Conservation (phyloP, 2,113 vertebrate genomes). For the Mesocricetus auratus region DNA sequence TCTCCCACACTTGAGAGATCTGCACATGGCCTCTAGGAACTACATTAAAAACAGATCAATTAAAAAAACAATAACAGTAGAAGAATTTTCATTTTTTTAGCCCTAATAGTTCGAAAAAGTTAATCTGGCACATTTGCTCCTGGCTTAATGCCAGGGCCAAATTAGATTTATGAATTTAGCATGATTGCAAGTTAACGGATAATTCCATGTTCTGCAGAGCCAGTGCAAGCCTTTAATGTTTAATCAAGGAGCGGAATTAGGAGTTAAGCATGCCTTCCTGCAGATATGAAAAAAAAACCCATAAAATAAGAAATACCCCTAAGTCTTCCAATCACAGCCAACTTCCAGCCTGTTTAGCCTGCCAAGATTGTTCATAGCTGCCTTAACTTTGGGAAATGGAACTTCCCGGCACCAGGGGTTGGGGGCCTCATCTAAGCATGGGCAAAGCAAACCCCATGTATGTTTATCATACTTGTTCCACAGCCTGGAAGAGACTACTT, state of each 20-base stretch:
- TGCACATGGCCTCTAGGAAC: conserved; percentile 32
- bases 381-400: neutral
- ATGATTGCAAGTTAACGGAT: conserved; percentile 81
- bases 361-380: conserved; percentile 36
- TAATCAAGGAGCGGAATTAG: conserved; percentile 84
- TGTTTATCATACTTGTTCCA: neutral
- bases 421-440: neutral
- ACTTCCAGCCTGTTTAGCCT: conserved; percentile 27
- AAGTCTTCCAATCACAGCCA: conserved; percentile 43
- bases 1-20: neutral
- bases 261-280: conserved; percentile 70
- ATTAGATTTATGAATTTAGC: conserved; percentile 83
- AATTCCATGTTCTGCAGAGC: conserved; percentile 76
- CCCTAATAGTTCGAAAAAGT: conserved; percentile 58
- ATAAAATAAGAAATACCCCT: conserved; percentile 65
- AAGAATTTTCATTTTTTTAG: conserved; percentile 76
- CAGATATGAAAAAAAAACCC: conserved; percentile 59
- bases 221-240: conserved; percentile 78
- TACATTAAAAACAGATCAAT: conserved; percentile 55
- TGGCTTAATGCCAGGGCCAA: conserved; percentile 81
- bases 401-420: neutral
- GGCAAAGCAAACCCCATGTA: neutral
- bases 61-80: conserved; percentile 60
- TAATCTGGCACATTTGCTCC: conserved; percentile 68
- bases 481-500: neutral